Evolutionary conservation across 2,113 vertebrate species (phyloP).

Genomic region (Orthonyx spaldingii): DNA sequence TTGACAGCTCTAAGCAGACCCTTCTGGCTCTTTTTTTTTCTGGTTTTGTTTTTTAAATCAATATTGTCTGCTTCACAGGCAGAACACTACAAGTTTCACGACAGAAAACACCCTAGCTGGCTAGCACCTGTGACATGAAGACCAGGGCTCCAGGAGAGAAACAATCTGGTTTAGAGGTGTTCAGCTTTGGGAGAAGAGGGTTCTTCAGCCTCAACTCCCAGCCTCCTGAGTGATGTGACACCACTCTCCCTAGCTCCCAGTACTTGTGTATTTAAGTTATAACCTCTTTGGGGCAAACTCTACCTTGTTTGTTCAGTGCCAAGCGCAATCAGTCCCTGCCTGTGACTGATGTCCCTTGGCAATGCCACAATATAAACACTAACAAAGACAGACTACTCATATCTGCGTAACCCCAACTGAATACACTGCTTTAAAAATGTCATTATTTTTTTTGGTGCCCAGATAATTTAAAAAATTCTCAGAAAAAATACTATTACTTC

Average conservation of each 20-base stretch:
- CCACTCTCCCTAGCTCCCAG: accelerated
- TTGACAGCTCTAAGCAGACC: constrained; percentile 37
- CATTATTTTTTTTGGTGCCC: not conserved
- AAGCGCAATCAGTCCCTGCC: not conserved
- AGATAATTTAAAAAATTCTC: constrained; percentile 9
- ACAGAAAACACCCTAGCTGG: not conserved
- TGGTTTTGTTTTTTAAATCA: constrained; percentile 1
- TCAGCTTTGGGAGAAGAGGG: not conserved
- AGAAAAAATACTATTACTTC: constrained; percentile 9
- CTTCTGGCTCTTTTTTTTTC: not conserved
- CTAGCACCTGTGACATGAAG: not conserved
- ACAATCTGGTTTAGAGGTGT: not conserved
- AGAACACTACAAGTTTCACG: not conserved
- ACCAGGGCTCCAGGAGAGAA: not conserved
- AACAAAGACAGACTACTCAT: not conserved
- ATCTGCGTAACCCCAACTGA: not conserved
- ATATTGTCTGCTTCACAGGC: not conserved
- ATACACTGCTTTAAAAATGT: not conserved
- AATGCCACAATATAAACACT: not conserved
- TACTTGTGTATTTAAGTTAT: not conserved
- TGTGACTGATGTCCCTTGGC: not conserved
- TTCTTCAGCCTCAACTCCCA: not conserved
- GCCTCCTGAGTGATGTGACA: accelerated
- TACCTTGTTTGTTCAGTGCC: not conserved
- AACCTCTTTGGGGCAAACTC: not conserved